These are phyloP conservation scores for Callyntrura sp. DNA, from an alignment of 2,888 invertebrate genomes.

Conservation along the genomic window DNA sequence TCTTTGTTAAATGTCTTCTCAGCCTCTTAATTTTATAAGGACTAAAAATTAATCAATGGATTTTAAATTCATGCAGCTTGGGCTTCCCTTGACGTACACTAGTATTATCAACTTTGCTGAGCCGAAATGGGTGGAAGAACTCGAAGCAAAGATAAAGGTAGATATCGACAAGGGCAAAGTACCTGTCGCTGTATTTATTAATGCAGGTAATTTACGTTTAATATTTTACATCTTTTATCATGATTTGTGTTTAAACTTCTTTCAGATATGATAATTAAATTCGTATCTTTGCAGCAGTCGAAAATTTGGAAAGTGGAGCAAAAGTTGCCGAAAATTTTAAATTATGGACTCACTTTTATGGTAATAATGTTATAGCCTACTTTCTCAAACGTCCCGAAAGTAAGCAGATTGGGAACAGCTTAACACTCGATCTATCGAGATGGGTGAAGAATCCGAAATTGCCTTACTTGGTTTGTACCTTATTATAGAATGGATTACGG, in stretches of 20 bases:
- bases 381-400: constrained; percentile 81
- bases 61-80: constrained; percentile 82
- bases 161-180: constrained; percentile 78
- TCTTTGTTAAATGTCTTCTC: too few relatives aligned
- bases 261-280: too few relatives aligned
- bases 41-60: constrained; percentile 5
- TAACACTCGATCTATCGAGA: constrained; percentile 82
- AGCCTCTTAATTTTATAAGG: not conserved
- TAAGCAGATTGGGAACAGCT: constrained; percentile 81
- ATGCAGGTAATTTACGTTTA: constrained; percentile 76
- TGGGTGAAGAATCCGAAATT: constrained; percentile 82
- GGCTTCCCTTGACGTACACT: constrained; percentile 80
- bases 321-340: constrained; percentile 81
- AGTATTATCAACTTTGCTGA: constrained; percentile 79
- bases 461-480: constrained; percentile 83
- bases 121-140: constrained; percentile 78
- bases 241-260: too few relatives aligned
- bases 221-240: not conserved
- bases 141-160: constrained; percentile 79
- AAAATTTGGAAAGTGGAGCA: constrained; percentile 79
- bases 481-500: too few relatives aligned
- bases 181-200: constrained; percentile 81
- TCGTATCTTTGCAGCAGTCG: constrained; percentile 58
- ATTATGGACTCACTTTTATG: constrained; percentile 83
- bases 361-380: constrained; percentile 82